Conservation (phyloP, 2,797 vertebrate species). For the Xyrichtys novacula region DNA sequence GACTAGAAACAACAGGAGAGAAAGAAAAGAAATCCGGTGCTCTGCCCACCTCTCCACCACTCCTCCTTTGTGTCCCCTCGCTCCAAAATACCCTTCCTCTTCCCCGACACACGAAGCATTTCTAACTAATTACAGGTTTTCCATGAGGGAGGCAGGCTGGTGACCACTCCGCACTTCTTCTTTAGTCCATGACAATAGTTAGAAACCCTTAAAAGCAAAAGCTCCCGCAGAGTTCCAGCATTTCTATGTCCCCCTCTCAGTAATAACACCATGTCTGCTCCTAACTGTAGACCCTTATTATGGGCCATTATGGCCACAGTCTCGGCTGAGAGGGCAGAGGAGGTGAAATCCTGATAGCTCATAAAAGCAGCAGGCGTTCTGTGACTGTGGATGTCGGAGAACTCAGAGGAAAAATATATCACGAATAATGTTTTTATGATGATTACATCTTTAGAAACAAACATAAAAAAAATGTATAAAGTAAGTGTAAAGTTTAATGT, state of each 20-base stretch:
- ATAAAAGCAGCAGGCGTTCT: slow-evolving; percentile 63
- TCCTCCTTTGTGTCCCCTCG: slow-evolving; percentile 81
- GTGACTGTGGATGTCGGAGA: slow-evolving; percentile 22
- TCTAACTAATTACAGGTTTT: slow-evolving; percentile 82
- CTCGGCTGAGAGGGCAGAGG: slow-evolving; percentile 72
- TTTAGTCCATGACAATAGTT: slow-evolving; percentile 51
- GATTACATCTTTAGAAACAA: slow-evolving; percentile 21
- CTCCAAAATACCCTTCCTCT: slow-evolving; percentile 71
- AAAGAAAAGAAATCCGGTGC: slow-evolving; percentile 81
- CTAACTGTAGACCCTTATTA: slow-evolving; percentile 78
- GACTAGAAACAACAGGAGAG: slow-evolving; percentile 90
- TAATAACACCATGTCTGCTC: slow-evolving; percentile 79
- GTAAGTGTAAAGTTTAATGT: too few species aligned
- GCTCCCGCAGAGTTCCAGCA: slow-evolving; percentile 64
- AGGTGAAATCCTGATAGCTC: slow-evolving; percentile 75
- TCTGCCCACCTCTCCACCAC: slow-evolving; percentile 84
- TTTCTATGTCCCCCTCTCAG: slow-evolving; percentile 44
- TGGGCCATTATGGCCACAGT: slow-evolving; percentile 77
- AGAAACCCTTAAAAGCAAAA: slow-evolving; percentile 72
- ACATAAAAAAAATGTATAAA: too few species aligned
- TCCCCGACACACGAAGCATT: slow-evolving; percentile 68
- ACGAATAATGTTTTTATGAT: slow-evolving; percentile 19
- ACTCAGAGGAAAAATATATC: slow-evolving; percentile 35
- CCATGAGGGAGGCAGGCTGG: slow-evolving; percentile 61
- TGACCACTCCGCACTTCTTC: slow-evolving; percentile 74